Conservation (phyloP, 2,797 vertebrate species). For the Pantherophis alleghaniensis region DNA sequence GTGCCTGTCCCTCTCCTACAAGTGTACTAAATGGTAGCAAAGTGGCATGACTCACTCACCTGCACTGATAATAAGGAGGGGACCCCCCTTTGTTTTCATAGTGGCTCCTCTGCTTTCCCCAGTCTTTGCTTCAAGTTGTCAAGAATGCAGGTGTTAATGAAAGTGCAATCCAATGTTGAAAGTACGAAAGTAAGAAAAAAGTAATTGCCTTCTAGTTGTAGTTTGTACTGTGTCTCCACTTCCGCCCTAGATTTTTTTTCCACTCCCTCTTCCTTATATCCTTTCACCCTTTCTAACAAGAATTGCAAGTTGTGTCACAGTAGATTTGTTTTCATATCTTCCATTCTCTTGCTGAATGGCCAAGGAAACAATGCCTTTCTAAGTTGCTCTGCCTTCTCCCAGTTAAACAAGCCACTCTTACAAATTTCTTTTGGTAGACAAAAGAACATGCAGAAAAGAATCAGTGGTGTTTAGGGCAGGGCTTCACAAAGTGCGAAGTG, state of each 20-base stretch:
- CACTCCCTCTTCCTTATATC: neutral
- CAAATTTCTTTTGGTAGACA: neutral
- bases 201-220: neutral
- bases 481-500: neutral
- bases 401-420: constrained; percentile 31
- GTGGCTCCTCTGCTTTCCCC: neutral
- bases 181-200: neutral
- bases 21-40: constrained; percentile 4
- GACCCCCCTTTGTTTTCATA: constrained; percentile 3
- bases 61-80: constrained; percentile 50
- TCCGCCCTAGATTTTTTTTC: neutral
- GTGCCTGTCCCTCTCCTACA: neutral
- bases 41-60: constrained; percentile 68
- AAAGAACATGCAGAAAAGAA: constrained; percentile 9
- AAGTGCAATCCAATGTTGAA: neutral
- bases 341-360: neutral
- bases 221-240: neutral
- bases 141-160: neutral
- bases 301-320: constrained; percentile 28
- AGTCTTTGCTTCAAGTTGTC: neutral
- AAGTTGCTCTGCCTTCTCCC: constrained; percentile 8
- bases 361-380: constrained; percentile 1
- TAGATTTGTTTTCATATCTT: neutral
- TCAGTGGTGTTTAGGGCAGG: neutral
- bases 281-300: neutral